Conservation (phyloP, 2,113 vertebrate species). For the Pipra filicauda region DNA sequence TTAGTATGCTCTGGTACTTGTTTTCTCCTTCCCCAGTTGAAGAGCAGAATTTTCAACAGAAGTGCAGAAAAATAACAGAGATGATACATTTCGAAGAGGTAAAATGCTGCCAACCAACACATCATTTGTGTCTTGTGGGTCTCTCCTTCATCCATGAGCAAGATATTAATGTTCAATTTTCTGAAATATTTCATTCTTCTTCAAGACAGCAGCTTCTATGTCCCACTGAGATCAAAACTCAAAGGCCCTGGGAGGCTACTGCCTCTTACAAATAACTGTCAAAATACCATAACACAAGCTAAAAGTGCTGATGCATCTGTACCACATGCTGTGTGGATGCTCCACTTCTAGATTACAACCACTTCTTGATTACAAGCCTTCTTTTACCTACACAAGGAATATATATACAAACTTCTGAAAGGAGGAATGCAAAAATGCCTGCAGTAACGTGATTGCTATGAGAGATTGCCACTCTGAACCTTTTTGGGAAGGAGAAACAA, state of each 20-base stretch:
- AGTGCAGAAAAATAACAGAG: neutral
- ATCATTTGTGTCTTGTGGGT: neutral
- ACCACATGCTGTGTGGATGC: neutral
- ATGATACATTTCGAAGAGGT: neutral
- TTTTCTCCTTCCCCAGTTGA: neutral
- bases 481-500: neutral
- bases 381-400: neutral
- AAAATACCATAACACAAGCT: neutral
- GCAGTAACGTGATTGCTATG: neutral
- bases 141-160: neutral
- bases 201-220: neutral
- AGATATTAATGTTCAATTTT: neutral
- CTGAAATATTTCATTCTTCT: neutral
- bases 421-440: neutral
- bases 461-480: accelerated
- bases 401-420: neutral
- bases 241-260: neutral
- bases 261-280: neutral
- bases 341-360: neutral
- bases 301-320: neutral
- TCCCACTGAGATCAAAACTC: neutral
- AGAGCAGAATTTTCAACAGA: neutral
- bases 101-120: neutral
- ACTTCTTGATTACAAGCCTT: neutral
- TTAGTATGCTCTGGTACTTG: neutral